Conservation (phyloP, 2,113 vertebrate genomes). For the Tricholaema leucomelas region DNA sequence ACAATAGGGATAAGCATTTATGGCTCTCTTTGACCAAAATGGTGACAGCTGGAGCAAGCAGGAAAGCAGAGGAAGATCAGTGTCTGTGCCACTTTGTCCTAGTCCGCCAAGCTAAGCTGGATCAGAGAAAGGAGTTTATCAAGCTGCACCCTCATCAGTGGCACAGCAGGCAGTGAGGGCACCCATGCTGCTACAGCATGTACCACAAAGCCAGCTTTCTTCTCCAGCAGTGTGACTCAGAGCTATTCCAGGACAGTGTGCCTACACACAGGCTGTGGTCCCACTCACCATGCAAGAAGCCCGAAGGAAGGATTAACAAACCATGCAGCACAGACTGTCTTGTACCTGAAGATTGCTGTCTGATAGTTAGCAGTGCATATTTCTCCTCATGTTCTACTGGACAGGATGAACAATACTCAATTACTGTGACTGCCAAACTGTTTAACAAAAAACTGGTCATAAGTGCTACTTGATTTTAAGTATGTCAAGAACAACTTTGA, state of each 20-base stretch:
- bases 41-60: background rate
- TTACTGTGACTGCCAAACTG: background rate
- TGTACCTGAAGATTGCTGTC: background rate
- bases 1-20: background rate
- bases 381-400: background rate
- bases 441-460: background rate
- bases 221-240: constrained; percentile 28
- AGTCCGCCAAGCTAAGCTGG: background rate
- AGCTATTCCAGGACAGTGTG: constrained; percentile 65
- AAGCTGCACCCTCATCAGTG: background rate
- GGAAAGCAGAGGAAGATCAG: background rate
- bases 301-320: constrained; percentile 26
- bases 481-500: background rate
- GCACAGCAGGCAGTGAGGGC: background rate
- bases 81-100: background rate
- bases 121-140: background rate
- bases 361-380: background rate
- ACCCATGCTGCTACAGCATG: background rate
- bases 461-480: background rate
- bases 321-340: background rate
- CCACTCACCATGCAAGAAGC: background rate
- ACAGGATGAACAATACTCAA: background rate
- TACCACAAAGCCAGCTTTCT: constrained; percentile 58
- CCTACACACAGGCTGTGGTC: constrained; percentile 43
- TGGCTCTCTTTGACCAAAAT: background rate